A percentile compares a stretch with the other conserved stretches of the same genome.
Conservation (phyloP, 2,797 vertebrate genomes). For the Cottoperca gobio region DNA sequence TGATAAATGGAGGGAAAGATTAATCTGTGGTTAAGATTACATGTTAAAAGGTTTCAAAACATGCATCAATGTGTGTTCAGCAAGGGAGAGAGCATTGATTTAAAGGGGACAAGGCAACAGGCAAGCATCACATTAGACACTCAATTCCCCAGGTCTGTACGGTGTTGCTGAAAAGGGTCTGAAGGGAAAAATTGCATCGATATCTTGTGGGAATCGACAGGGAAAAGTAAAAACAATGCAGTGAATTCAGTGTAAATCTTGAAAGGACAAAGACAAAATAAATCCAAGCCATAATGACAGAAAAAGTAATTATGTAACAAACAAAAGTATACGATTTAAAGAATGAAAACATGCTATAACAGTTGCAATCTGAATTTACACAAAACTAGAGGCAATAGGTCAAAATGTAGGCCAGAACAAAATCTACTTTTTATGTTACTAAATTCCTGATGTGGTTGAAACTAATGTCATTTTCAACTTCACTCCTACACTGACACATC, state of each 20-base stretch:
- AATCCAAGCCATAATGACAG: too few species aligned
- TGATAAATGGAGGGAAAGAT: not conserved
- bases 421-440: not conserved
- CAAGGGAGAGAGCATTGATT: not conserved
- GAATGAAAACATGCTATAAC: not conserved
- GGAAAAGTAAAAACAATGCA: not conserved
- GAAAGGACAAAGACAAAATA: not conserved
- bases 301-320: not conserved
- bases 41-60: not conserved
- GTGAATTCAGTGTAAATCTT: not conserved
- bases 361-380: not conserved
- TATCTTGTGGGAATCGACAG: not conserved
- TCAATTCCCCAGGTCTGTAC: not conserved
- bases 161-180: conserved; percentile 33
- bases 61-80: not conserved
- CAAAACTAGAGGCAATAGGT: not conserved
- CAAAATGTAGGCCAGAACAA: not conserved
- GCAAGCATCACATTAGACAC: not conserved
- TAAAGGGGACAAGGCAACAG: not conserved
- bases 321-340: not conserved
- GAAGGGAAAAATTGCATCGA: conserved; percentile 29
- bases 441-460: not conserved
- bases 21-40: not conserved
- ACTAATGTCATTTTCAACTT: not conserved
- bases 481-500: not conserved